These are phyloP conservation scores for Acyrthosiphon pisum DNA, from an alignment of 1,140 invertebrate species.

Conservation along the genomic window DNA sequence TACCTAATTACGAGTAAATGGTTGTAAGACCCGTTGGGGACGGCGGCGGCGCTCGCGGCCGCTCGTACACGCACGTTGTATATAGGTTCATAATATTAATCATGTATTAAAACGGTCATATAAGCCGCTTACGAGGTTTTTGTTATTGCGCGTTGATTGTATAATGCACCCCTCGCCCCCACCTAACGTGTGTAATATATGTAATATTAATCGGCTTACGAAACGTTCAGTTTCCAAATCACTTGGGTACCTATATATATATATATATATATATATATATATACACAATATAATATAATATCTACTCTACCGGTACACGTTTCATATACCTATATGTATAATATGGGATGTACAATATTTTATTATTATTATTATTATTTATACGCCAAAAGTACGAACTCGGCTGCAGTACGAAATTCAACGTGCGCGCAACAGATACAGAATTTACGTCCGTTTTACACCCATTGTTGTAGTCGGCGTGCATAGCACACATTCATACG, in stretches of 20 bases:
- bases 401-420: not conserved
- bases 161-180: slow-evolving; percentile 12
- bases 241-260: not conserved
- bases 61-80: not conserved
- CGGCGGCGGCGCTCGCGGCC: not conserved
- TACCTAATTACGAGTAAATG: not conserved
- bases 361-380: slow-evolving; percentile 18
- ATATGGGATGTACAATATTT: not conserved
- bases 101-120: slow-evolving; percentile 20
- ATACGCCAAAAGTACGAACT: not conserved
- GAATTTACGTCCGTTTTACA: slow-evolving; percentile 32
- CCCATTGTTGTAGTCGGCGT: not conserved
- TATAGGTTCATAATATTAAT: slow-evolving; percentile 23
- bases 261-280: not conserved
- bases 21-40: not conserved
- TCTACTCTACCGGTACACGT: not conserved
- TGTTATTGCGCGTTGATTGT: slow-evolving; percentile 57
- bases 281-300: not conserved
- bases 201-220: slow-evolving; percentile 50
- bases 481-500: not conserved
- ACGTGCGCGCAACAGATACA: slow-evolving; percentile 20
- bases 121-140: slow-evolving; percentile 54
- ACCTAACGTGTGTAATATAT: not conserved
- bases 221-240: slow-evolving; percentile 21
- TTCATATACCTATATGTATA: no score